These are phyloP conservation scores for Champsocephalus gunnari DNA, from an alignment of 2,797 vertebrate genomes.

Conservation along the genomic window DNA sequence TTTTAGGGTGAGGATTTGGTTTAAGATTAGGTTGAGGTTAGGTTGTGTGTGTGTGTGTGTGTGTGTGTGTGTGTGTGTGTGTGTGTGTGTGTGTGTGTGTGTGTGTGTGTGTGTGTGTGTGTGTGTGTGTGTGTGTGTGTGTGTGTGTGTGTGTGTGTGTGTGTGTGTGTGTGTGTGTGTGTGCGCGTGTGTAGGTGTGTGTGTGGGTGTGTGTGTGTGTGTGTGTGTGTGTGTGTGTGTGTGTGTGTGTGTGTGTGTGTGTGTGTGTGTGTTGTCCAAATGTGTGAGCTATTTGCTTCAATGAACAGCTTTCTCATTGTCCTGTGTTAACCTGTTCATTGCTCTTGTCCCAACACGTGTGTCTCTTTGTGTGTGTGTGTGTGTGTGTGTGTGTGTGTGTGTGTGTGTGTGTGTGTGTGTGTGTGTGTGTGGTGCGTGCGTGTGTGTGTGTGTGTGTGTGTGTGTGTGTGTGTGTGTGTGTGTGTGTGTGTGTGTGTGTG, in stretches of 20 bases:
- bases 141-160: constrained; percentile 13
- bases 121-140: constrained; percentile 30
- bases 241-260: constrained; percentile 6
- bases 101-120: constrained; percentile 36
- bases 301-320: constrained; percentile 70
- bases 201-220: constrained; percentile 6
- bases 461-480: constrained; percentile 20
- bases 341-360: constrained; percentile 40
- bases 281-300: constrained; percentile 57
- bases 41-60: neutral
- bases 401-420: constrained; percentile 15
- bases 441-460: neutral
- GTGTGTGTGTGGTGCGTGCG: constrained; percentile 5
- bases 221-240: neutral
- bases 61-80: neutral
- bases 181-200: constrained; percentile 26
- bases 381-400: constrained; percentile 16
- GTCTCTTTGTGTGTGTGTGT: constrained; percentile 31
- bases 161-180: constrained; percentile 8
- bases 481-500: neutral
- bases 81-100: constrained; percentile 17
- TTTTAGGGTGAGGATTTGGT: too few species aligned
- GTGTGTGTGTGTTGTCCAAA: constrained; percentile 26
- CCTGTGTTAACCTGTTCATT: constrained; percentile 63
- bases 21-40: too few species aligned